Base-by-base conservation (phyloP, 2,888 invertebrate genomes). In the Macrosiphum euphorbiae region DNA sequence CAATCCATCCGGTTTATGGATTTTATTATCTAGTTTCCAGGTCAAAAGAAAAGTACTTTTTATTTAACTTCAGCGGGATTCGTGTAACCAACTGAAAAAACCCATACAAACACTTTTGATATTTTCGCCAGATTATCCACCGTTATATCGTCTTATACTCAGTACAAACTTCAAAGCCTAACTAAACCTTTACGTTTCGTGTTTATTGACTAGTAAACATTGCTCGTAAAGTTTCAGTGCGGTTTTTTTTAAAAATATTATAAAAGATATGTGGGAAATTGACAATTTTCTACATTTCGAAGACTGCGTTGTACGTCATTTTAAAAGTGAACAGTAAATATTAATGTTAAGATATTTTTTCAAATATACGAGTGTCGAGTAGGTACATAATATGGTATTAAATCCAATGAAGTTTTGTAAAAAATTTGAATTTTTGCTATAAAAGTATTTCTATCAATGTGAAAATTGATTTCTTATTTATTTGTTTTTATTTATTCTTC, bases 11-110 rank as follows among this genome's bases (percentile, higher is more conserved):
- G 91, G 44, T n/a, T 91, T 86, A 92, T 58, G 86, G 91, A 92
- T 92, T 92, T 47, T 58, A 92, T 4, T 86, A 92, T 92, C 91
- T 47, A 58, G 91, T 92, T 92, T 92, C 91, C 86, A 47, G 86
- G 86, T 92, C 86, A 92, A 86, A 61, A 86, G 91, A 86, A 92
- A 92, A 92, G 58, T 92, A 61, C 44, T 92, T 92, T 92, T 92
- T 92, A 61, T 86, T 86, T 58, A 91, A 91, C 91, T 86, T 92
- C 86, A 44, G 35, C 47, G 86, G 24, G 13, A 86, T 86, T 61
- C 58, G 58, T n/a, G 91, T 92, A 61, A 86, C 91, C 86, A 44
- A 86, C 47, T 61, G 91, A 92, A 92, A 91, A 89, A 92, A 20
- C 26, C 35, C 86, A 8, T 50, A 61, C 86, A 92, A 92, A 92